These are phyloP conservation scores for Paedocypris micromegethes DNA, from an alignment of 2,797 vertebrate species.

Conservation along the genomic window DNA sequence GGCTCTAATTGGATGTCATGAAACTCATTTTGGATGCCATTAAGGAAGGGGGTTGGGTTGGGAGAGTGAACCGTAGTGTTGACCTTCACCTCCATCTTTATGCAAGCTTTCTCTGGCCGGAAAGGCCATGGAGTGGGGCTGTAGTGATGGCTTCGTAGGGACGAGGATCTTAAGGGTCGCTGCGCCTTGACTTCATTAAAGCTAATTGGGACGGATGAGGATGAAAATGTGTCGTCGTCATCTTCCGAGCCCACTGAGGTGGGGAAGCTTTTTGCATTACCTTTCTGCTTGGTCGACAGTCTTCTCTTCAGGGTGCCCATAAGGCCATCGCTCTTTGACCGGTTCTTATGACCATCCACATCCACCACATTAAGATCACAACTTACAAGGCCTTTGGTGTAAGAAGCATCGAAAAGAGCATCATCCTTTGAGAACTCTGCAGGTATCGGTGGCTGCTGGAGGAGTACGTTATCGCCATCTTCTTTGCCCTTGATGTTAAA, in stretches of 20 bases:
- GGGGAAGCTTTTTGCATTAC: conserved; percentile 83
- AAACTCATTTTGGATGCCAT: conserved; percentile 90
- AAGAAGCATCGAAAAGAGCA: conserved; percentile 88
- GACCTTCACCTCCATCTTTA: conserved; percentile 94
- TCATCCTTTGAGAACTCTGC: conserved; percentile 92
- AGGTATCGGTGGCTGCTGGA: conserved; percentile 81
- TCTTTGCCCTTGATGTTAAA: conserved; percentile 98
- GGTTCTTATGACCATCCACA: conserved; percentile 82
- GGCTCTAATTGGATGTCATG: conserved; percentile 84
- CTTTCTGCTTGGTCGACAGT: conserved; percentile 91
- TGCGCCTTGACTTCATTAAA: conserved; percentile 90
- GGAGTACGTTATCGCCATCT: conserved; percentile 92
- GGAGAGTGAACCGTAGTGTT: conserved; percentile 95
- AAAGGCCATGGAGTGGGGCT: conserved; percentile 96
- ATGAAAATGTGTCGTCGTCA: conserved; percentile 91
- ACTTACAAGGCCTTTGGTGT: conserved; percentile 85
- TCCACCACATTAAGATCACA: conserved; percentile 84
- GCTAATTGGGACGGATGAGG: conserved; percentile 86
- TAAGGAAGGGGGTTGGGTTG: conserved; percentile 84
- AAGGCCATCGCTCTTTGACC: conserved; percentile 88
- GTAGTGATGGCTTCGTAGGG: conserved; percentile 91
- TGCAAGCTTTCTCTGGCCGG: conserved; percentile 87
- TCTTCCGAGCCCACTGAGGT: conserved; percentile 77
- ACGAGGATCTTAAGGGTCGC: conserved; percentile 86
- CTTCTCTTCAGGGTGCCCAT: conserved; percentile 95